A percentile compares a stretch with the other conserved stretches of the same genome.
These are phyloP conservation scores for Laupala kohalensis DNA, from an alignment of 1,140 invertebrate genomes.

Conservation along the genomic window DNA sequence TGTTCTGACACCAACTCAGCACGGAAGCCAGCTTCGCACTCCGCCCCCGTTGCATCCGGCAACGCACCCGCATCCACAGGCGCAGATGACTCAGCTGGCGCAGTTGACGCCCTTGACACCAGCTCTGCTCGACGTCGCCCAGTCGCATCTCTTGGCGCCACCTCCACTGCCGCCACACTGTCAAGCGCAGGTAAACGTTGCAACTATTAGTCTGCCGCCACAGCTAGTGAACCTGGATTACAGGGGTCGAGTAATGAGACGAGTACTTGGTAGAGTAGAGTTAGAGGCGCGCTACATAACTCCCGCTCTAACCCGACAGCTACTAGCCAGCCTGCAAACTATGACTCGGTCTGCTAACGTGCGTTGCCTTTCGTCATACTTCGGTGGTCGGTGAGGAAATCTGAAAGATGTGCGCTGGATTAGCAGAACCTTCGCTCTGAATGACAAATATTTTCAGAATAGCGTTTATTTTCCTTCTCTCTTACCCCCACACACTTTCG, in stretches of 20 bases:
- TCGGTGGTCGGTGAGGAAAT: too few species aligned
- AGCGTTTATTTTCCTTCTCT: too few species aligned
- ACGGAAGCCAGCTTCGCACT: neutral
- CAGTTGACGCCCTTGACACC: neutral
- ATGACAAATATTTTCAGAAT: too few species aligned
- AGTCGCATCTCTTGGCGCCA: neutral
- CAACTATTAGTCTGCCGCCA: too few species aligned
- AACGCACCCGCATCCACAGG: neutral
- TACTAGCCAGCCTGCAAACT: too few species aligned
- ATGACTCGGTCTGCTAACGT: too few species aligned
- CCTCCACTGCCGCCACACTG: neutral
- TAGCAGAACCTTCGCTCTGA: too few species aligned
- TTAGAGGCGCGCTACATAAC: neutral
- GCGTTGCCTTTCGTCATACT: neutral
- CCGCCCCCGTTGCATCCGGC: too few species aligned
- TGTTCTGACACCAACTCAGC: neutral
- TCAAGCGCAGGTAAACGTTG: neutral
- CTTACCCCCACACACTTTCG: too few species aligned
- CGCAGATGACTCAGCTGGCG: neutral
- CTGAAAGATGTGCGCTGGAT: too few species aligned
- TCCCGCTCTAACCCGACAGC: neutral
- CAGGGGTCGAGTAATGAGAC: neutral
- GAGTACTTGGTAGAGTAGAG: neutral
- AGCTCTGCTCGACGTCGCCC: neutral
- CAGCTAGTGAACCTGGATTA: too few species aligned